Evolutionary conservation across 2,797 vertebrate species (phyloP).

Genomic region (Knipowitschia caucasica): DNA sequence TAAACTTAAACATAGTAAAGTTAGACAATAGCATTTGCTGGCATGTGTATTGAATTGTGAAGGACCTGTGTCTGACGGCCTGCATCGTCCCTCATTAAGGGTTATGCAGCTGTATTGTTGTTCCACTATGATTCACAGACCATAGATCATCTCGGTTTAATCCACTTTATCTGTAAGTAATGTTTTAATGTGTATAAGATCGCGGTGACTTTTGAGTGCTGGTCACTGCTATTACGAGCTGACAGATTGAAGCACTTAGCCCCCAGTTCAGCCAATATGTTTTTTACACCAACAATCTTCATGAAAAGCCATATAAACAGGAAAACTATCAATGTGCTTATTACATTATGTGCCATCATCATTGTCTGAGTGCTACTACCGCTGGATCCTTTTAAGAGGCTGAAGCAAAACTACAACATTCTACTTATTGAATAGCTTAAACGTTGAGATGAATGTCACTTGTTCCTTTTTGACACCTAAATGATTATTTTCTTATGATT

Average conservation of each 20-base stretch:
- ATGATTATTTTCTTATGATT: background rate
- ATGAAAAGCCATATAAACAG: constrained; percentile 41
- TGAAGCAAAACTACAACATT: background rate
- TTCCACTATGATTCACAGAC: background rate
- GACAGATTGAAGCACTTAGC: constrained; percentile 26
- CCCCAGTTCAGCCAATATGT: constrained; percentile 14
- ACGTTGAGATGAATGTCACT: constrained; percentile 1
- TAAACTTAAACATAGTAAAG: no score
- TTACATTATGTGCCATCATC: constrained; percentile 65
- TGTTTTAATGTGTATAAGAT: constrained; percentile 7
- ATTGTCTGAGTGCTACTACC: constrained; percentile 57
- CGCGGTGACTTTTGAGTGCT: constrained; percentile 1
- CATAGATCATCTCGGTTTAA: background rate
- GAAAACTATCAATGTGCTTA: constrained; percentile 53
- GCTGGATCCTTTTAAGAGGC: constrained; percentile 29
- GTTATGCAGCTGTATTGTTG: background rate
- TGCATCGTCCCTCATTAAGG: background rate
- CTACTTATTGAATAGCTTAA: background rate
- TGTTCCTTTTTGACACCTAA: background rate
- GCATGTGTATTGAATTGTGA: background rate
- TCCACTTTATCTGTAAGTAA: background rate
- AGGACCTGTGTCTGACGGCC: background rate
- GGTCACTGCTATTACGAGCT: constrained; percentile 7
- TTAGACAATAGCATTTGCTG: no score
- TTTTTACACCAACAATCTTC: constrained; percentile 27